Base-by-base conservation (phyloP, 1,140 invertebrate genomes). In the Hermetia illucens region DNA sequence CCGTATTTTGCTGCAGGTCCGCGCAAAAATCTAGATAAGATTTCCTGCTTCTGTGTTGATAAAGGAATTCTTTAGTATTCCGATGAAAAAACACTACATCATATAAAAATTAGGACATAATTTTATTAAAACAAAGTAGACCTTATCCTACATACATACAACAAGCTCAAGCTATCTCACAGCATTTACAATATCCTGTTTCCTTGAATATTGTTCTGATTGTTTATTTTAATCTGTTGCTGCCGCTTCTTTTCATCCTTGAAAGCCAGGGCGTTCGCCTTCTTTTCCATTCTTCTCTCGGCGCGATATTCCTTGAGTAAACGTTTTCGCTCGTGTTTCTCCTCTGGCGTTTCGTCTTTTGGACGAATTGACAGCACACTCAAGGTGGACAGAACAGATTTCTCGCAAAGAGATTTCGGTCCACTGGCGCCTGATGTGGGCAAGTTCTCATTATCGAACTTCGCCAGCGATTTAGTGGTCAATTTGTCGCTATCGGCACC, bases 171-270 rank as follows among this genome's bases (percentile, higher is more conserved):
- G n/a, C n/a, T n/a, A n/a, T n/a, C n/a, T n/a, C n/a, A n/a, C n/a
- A n/a, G n/a, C n/a, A n/a, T n/a, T 62, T 69, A 78, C 18, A 75
- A 50, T 56, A 82, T 76, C 58, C 61, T 69, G 43, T 74, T 78
- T 27, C 76, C 78, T 58, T 82, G 77, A 43, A 81, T 55, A 58
- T 82, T 83, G 50, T 70, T 69, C 51, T 58, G 74, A 46, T 79
- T 78, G 53, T 87, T 87, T 38, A 84, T 61, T 42, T 73, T 59
- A 37, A 84, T 76, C 53, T 84, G 83, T 50, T 81, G 77, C 57
- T 86, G 80, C 21, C 72, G 61, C 53, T 84, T 85, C 61, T 84
- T 81, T 57, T 94, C 87, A 46, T 86, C 78, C 55, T 87, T 90
- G 58, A 95, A 95, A 1, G 85, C 85, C 40, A 74, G 58, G 17